A percentile compares a stretch with the other conserved stretches of the same genome.
Conservation (phyloP, 2,888 invertebrate species). For the Eustalomyia histrio region DNA sequence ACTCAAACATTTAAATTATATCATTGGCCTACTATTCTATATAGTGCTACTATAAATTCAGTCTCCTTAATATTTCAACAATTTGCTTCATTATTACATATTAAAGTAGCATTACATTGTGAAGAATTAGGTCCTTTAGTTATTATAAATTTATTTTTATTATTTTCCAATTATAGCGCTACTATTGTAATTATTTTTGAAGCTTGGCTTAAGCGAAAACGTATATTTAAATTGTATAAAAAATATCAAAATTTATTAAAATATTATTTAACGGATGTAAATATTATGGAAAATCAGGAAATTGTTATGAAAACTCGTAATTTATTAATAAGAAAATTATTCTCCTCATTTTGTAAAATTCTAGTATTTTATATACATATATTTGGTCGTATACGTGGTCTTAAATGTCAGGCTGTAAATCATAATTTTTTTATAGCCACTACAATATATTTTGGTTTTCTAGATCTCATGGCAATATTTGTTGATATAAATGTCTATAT, state of each 20-base stretch:
- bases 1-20: constrained; percentile 37
- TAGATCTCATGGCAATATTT: background rate
- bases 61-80: constrained; percentile 56
- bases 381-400: background rate
- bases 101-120: constrained; percentile 5
- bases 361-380: constrained; percentile 23
- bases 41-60: constrained; percentile 57
- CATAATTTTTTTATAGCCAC: background rate
- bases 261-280: background rate
- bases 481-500: constrained; percentile 46
- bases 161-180: background rate
- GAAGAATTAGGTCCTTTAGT: background rate
- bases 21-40: constrained; percentile 61
- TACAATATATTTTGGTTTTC: constrained; percentile 3
- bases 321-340: constrained; percentile 18
- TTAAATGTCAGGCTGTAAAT: background rate
- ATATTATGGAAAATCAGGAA: constrained; percentile 11
- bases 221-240: background rate
- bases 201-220: constrained; percentile 37
- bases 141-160: background rate
- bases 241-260: constrained; percentile 9
- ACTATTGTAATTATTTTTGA: background rate
- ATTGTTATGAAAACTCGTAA: constrained; percentile 5
- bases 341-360: background rate
- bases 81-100: background rate